A percentile compares a stretch with the other conserved stretches of the same genome.
These are phyloP conservation scores for Paramormyrops hopkinsi DNA, from an alignment of 2,797 vertebrate genomes.

Conservation along the genomic window DNA sequence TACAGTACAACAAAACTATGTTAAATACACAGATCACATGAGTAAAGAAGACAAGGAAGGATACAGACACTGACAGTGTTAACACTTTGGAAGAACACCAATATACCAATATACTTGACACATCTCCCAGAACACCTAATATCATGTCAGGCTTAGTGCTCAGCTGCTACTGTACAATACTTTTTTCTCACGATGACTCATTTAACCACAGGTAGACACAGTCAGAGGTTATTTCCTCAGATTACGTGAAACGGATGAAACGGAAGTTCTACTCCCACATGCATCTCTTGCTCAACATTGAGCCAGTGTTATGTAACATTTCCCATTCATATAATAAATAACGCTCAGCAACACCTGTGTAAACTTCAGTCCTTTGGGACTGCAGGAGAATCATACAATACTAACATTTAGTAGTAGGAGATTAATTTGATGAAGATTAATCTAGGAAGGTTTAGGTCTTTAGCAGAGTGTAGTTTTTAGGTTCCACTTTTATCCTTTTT, in stretches of 20 bases:
- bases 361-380: background rate
- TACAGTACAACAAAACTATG: background rate
- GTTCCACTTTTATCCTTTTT: slow-evolving; percentile 50
- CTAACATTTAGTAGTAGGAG: background rate
- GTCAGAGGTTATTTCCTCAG: background rate
- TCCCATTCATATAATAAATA: background rate
- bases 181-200: background rate
- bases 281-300: background rate
- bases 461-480: slow-evolving; percentile 36
- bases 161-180: background rate
- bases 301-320: background rate
- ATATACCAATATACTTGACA: background rate
- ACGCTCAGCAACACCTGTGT: background rate
- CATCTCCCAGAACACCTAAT: background rate
- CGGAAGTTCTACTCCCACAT: background rate
- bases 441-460: background rate
- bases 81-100: background rate
- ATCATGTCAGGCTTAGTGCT: background rate
- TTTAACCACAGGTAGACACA: background rate
- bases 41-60: background rate
- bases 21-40: background rate
- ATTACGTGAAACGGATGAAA: background rate
- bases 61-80: background rate
- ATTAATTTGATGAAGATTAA: background rate
- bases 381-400: background rate